Percentiles rank a stretch among this genome's conserved stretches.
Evolutionary conservation across 1,140 invertebrate genomes (phyloP).

Genomic region (Halesus radiatus): DNA sequence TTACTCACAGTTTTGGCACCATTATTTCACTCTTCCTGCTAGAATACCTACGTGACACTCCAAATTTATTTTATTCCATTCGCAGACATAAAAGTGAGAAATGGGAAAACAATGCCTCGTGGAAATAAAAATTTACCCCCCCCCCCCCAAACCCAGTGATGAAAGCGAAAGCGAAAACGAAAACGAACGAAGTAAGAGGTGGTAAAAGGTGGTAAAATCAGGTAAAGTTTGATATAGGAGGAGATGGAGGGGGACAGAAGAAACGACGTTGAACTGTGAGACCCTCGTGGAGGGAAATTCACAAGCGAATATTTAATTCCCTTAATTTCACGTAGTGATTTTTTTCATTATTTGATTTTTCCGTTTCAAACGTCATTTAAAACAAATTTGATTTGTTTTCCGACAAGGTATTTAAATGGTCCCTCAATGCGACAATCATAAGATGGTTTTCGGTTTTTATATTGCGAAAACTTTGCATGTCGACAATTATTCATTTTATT

Average conservation of each 20-base stretch:
- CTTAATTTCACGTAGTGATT: neutral
- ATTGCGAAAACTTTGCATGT: no score
- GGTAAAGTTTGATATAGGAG: no score
- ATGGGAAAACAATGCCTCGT: slow-evolving; percentile 55
- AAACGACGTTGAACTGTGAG: slow-evolving; percentile 1
- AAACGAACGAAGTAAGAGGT: neutral
- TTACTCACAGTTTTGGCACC: neutral
- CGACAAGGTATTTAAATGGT: no score
- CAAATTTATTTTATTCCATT: slow-evolving; percentile 56
- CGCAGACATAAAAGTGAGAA: slow-evolving; percentile 57
- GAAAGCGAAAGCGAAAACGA: slow-evolving; percentile 1
- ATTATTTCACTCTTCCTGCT: neutral
- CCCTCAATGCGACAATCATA: no score
- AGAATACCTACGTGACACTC: slow-evolving; percentile 47
- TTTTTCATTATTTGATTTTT: neutral
- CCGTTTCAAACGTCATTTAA: no score
- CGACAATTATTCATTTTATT: no score
- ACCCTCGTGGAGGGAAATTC: neutral
- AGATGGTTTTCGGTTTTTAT: no score
- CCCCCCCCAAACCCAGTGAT: neutral
- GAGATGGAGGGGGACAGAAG: neutral
- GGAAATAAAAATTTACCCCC: slow-evolving; percentile 54
- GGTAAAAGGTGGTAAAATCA: no score
- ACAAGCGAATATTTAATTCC: neutral
- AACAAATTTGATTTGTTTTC: no score